phyloP scores from a whole-genome alignment of 2,888 invertebrate species.

The Capitulum mitella region DNA sequence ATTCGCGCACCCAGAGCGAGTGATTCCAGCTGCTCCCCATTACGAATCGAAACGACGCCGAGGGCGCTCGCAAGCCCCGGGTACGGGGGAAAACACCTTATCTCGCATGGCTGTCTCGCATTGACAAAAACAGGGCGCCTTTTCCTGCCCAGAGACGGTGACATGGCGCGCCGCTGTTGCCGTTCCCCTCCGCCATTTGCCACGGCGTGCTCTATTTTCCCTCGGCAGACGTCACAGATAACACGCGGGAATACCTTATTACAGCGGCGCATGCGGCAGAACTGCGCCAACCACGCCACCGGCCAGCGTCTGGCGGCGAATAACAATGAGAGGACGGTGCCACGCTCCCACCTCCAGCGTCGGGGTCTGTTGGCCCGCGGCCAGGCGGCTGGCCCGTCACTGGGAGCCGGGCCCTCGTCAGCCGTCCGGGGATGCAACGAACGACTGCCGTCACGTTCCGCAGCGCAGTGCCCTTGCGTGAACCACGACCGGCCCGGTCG shows the following conservation, averaged over 20 bases:
- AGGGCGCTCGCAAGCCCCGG: too few relatives aligned
- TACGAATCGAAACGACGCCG: too few relatives aligned
- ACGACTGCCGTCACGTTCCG: too few relatives aligned
- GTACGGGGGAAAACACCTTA: not conserved
- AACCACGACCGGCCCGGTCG: too few relatives aligned
- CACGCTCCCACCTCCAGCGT: too few relatives aligned
- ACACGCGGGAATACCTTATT: not conserved
- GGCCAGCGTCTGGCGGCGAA: not conserved
- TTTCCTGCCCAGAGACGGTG: not conserved
- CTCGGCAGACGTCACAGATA: not conserved
- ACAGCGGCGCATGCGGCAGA: not conserved
- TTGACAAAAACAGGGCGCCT: not conserved
- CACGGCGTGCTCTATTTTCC: not conserved
- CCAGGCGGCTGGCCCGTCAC: too few relatives aligned
- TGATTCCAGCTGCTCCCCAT: too few relatives aligned
- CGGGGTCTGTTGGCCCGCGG: too few relatives aligned
- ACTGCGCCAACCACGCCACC: not conserved
- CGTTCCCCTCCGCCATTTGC: not conserved
- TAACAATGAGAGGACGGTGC: not conserved
- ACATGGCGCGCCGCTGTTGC: not conserved
- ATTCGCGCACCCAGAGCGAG: too few relatives aligned
- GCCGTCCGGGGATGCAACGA: too few relatives aligned
- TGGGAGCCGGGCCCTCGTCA: too few relatives aligned
- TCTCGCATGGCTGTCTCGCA: not conserved
- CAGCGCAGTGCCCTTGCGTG: too few relatives aligned